Conservation (phyloP, 2,888 invertebrate species). For the Tanypteryx hageni region DNA sequence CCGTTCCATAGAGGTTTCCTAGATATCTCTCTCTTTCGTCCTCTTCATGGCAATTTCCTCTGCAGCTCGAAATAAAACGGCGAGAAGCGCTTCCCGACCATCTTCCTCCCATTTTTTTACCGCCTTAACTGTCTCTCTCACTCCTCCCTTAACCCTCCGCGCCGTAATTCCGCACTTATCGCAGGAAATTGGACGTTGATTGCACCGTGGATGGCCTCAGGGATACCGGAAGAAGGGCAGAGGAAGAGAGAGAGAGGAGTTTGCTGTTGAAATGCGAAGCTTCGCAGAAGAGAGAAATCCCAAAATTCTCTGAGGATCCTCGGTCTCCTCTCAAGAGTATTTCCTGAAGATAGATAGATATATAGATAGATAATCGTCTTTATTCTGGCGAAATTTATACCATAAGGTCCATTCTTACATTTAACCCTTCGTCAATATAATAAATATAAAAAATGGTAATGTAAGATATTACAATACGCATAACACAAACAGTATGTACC, state of each 20-base stretch:
- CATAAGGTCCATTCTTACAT: too few species aligned
- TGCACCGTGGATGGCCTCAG: slow-evolving; percentile 11
- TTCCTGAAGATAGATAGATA: too few species aligned
- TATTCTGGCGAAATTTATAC: too few species aligned
- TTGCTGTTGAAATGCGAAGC: not conserved
- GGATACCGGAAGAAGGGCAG: not conserved
- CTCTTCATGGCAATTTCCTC: not conserved
- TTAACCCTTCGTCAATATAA: too few species aligned
- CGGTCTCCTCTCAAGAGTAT: too few species aligned
- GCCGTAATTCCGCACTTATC: not conserved
- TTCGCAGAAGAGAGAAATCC: not conserved
- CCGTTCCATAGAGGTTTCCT: not conserved
- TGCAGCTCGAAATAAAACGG: not conserved
- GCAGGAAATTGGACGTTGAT: slow-evolving; percentile 52
- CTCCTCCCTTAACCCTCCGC: not conserved
- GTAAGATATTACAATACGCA: too few species aligned
- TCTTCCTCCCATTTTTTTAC: not conserved
- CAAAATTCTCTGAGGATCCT: not conserved
- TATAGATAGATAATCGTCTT: too few species aligned
- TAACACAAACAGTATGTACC: too few species aligned
- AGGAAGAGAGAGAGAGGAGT: not conserved
- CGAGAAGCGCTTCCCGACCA: not conserved
- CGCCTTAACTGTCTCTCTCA: not conserved
- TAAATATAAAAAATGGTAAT: too few species aligned
- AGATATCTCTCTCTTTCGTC: not conserved